Evolutionary conservation across 1,140 invertebrate species (phyloP).

Genomic region (Camponotus vicinus): DNA sequence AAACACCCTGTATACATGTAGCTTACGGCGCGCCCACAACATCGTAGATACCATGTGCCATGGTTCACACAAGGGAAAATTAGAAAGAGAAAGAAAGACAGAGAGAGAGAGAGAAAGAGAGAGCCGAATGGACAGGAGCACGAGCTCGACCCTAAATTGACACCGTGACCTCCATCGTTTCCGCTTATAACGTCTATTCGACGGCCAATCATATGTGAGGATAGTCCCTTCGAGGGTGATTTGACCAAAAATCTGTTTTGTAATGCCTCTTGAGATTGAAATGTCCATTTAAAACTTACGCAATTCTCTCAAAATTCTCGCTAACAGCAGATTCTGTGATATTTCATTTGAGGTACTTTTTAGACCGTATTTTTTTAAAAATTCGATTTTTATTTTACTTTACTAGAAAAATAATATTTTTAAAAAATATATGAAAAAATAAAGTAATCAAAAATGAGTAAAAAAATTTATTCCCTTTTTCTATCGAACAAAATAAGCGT

Average conservation of each 20-base stretch:
- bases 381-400: not conserved
- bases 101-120: conserved; percentile 47
- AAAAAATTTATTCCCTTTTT: not conserved
- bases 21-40: conserved; percentile 78
- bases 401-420: not conserved
- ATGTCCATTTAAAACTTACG: not conserved
- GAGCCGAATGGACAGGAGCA: conserved; percentile 44
- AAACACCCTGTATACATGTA: conserved; percentile 82
- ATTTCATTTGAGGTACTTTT: not conserved
- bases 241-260: not conserved
- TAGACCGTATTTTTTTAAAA: not conserved
- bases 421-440: too few relatives aligned
- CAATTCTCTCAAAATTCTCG: not conserved
- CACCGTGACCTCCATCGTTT: conserved; percentile 70
- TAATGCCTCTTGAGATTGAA: not conserved
- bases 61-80: conserved; percentile 71
- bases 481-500: not conserved
- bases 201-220: not conserved
- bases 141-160: conserved; percentile 69
- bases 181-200: conserved; percentile 31
- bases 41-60: conserved; percentile 77
- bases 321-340: not conserved
- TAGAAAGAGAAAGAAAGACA: too few relatives aligned
- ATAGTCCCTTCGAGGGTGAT: not conserved
- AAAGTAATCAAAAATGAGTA: not conserved